Percentiles rank a stretch among this genome's conserved stretches.
Conservation (phyloP, 2,797 vertebrate genomes). For the Telmatherina bonti region DNA sequence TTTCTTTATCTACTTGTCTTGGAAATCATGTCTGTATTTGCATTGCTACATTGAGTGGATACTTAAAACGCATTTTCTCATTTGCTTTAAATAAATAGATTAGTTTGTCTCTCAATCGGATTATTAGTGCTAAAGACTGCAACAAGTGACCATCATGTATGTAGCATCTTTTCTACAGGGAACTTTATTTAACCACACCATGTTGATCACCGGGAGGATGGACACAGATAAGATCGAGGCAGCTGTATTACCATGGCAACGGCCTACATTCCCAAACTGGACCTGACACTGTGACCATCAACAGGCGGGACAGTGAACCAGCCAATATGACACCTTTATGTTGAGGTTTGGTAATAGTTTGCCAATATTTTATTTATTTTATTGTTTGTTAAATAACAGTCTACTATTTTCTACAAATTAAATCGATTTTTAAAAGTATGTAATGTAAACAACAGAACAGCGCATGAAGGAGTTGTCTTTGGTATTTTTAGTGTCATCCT, state of each 20-base stretch:
- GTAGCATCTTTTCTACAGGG: background rate
- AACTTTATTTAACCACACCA: constrained; percentile 29
- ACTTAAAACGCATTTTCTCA: background rate
- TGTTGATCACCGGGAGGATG: constrained; percentile 59
- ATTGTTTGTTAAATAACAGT: too few relatives aligned
- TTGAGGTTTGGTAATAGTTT: background rate
- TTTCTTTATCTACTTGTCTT: background rate
- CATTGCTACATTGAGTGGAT: background rate
- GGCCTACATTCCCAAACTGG: constrained; percentile 79
- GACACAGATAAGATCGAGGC: constrained; percentile 59
- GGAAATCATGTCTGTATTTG: background rate
- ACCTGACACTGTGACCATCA: constrained; percentile 55
- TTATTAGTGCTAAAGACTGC: background rate
- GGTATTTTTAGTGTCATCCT: background rate
- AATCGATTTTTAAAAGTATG: background rate
- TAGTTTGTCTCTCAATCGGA: background rate
- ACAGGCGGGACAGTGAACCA: constrained; percentile 37
- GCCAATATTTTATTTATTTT: background rate
- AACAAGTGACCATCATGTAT: background rate
- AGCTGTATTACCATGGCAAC: constrained; percentile 80
- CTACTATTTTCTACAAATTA: too few relatives aligned
- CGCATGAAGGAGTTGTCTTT: background rate
- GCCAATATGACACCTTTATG: constrained; percentile 5
- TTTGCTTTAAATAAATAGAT: background rate
- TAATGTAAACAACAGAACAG: background rate